Evolutionary conservation across 2,888 invertebrate species (phyloP).

Genomic region (Chloromyia formosa): DNA sequence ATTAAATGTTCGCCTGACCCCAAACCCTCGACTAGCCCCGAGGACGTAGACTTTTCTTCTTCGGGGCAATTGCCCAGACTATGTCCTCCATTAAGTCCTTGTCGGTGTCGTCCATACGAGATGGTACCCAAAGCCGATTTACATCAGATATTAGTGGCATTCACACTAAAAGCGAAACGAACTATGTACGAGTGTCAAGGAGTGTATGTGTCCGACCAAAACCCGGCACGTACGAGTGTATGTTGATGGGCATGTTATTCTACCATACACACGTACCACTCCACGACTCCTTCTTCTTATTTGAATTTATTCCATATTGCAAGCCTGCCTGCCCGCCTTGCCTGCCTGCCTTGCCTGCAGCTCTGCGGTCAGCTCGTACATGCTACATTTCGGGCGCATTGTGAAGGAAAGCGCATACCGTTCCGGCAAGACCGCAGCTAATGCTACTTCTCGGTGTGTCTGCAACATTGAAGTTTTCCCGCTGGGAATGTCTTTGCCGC

Average conservation of each 20-base stretch:
- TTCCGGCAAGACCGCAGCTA: neutral
- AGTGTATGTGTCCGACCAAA: neutral
- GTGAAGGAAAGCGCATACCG: constrained; percentile 17
- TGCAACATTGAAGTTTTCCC: constrained; percentile 30
- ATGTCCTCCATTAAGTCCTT: neutral
- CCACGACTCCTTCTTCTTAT: constrained; percentile 15
- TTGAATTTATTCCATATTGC: constrained; percentile 33
- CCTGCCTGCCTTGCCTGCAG: constrained; percentile 14
- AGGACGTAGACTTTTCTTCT: neutral
- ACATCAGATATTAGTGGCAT: constrained; percentile 10
- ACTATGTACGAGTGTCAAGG: neutral
- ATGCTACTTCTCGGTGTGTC: neutral
- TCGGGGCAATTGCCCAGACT: neutral
- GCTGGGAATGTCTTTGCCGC: constrained; percentile 36
- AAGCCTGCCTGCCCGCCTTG: too few species aligned
- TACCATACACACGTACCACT: neutral
- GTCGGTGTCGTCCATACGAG: neutral
- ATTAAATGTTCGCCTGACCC: neutral
- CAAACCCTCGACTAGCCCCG: too few species aligned
- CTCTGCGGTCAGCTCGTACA: constrained; percentile 32
- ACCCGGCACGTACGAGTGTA: too few species aligned
- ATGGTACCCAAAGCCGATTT: neutral
- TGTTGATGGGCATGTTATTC: neutral
- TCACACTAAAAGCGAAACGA: neutral
- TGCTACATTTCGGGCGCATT: neutral